Evolutionary conservation across 2,113 vertebrate species (phyloP).

Genomic region (Nestor notabilis): DNA sequence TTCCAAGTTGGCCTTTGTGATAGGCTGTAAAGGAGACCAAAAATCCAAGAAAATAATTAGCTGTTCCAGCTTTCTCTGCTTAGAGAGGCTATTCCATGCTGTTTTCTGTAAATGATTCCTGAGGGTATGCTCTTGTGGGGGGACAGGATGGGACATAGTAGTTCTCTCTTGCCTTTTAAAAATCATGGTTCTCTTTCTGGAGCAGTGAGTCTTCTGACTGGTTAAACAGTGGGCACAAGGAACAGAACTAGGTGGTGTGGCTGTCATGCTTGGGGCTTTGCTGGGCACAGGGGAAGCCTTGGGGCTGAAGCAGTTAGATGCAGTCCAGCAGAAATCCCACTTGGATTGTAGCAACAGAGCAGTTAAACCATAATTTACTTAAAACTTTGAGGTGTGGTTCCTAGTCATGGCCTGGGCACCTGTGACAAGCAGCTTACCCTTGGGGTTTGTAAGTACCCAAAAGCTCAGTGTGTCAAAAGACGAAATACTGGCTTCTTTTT

Average conservation of each 20-base stretch:
- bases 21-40: not conserved
- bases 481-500: fast-evolving
- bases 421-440: not conserved
- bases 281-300: not conserved
- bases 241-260: not conserved
- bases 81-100: not conserved
- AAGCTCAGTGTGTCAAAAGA: not conserved
- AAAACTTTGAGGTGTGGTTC: not conserved
- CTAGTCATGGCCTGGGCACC: not conserved
- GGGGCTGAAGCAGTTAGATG: not conserved
- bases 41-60: not conserved
- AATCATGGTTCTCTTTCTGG: not conserved
- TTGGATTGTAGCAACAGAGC: not conserved
- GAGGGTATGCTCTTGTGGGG: not conserved
- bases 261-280: not conserved
- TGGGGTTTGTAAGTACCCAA: not conserved
- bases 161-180: not conserved
- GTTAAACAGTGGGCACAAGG: fast-evolving
- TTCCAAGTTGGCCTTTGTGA: not conserved
- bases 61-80: not conserved
- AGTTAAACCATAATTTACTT: not conserved
- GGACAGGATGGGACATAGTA: not conserved
- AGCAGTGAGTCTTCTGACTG: not conserved
- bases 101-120: not conserved
- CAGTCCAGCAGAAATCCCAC: not conserved